Percentiles rank a stretch among this genome's conserved stretches.
These are phyloP conservation scores for Chrysodeixis includens DNA, from an alignment of 2,888 invertebrate species.

Conservation along the genomic window DNA sequence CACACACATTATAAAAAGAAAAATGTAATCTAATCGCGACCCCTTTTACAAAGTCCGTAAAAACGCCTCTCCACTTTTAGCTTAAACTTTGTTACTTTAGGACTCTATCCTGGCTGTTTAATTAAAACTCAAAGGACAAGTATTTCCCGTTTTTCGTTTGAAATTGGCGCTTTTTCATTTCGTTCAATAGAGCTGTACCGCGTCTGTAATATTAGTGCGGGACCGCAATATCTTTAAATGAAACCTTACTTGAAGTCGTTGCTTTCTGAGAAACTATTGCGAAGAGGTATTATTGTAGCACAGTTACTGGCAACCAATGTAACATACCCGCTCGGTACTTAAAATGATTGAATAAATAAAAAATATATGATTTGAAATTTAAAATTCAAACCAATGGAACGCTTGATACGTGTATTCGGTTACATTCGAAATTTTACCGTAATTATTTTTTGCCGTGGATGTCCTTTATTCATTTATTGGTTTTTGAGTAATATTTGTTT, in stretches of 20 bases:
- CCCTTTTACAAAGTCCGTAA: not conserved
- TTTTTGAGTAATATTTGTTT: no score
- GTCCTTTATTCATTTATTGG: no score
- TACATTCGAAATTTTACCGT: no score
- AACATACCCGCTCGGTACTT: conserved; percentile 31
- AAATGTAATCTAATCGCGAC: not conserved
- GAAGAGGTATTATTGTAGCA: conserved; percentile 63
- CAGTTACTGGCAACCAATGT: conserved; percentile 33
- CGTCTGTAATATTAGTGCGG: conserved; percentile 42
- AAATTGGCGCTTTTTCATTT: conserved; percentile 50
- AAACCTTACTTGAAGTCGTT: conserved; percentile 60
- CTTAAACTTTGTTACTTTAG: conserved; percentile 32
- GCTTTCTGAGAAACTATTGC: conserved; percentile 60
- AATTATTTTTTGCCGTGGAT: no score
- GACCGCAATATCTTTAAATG: conserved; percentile 70
- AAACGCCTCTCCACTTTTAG: conserved; percentile 27
- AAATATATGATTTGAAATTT: no score
- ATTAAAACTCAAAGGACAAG: conserved; percentile 40
- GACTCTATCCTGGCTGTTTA: conserved; percentile 22
- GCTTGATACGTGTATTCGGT: no score
- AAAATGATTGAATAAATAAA: conserved; percentile 1
- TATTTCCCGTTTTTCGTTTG: conserved; percentile 42
- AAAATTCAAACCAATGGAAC: no score
- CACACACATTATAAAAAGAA: not conserved
- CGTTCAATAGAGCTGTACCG: conserved; percentile 46